Percentiles rank a stretch among this genome's conserved stretches.
Conservation (phyloP, 2,888 invertebrate species). For the Heliconius aoede region DNA sequence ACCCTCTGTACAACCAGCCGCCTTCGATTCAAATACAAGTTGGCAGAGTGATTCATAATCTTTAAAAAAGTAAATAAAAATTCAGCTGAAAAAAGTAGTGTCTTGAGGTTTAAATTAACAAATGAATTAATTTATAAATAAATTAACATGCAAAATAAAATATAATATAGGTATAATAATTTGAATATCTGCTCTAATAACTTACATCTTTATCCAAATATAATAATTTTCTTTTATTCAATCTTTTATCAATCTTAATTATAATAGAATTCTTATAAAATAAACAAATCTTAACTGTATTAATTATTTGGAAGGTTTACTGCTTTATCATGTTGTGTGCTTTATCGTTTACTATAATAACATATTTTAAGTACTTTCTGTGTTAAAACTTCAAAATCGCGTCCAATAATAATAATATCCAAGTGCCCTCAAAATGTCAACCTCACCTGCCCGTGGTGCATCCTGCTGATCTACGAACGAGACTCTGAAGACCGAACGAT, state of each 20-base stretch:
- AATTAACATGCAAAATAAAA: neutral
- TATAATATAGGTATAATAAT: neutral
- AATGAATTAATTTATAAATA: neutral
- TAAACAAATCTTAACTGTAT: constrained; percentile 11
- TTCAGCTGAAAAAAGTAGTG: neutral
- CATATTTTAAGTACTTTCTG: constrained; percentile 3
- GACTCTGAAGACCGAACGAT: too few species aligned
- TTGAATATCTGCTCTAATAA: constrained; percentile 3
- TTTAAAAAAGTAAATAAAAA: neutral
- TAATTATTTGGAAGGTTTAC: neutral
- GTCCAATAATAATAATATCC: too few species aligned
- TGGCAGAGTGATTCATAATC: neutral
- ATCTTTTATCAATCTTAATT: neutral
- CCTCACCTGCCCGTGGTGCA: too few species aligned
- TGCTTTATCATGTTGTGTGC: neutral
- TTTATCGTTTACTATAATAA: neutral
- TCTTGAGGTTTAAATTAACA: neutral
- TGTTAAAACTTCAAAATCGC: too few species aligned
- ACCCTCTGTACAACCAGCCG: too few species aligned
- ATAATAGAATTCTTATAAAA: constrained; percentile 23
- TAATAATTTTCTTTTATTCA: neutral
- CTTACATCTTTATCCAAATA: too few species aligned
- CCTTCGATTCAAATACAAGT: neutral
- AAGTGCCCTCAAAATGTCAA: too few species aligned
- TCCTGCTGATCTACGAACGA: too few species aligned